Evolutionary conservation across 2,113 vertebrate species (phyloP).

Genomic region (Ramphastos sulfuratus): DNA sequence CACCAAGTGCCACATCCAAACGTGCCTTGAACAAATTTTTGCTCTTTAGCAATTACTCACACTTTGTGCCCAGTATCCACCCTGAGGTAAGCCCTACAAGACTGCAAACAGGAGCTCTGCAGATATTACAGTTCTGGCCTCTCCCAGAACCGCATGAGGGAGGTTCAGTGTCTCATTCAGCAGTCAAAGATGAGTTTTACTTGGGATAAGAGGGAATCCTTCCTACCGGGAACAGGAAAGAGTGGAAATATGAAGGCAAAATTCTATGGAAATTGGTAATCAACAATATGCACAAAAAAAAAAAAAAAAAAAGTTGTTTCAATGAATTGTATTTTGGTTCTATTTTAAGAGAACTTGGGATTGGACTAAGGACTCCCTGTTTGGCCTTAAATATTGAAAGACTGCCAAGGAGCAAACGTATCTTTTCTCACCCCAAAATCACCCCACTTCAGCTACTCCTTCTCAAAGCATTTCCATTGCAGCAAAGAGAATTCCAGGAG

Average conservation of each 20-base stretch:
- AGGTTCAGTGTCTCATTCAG: neutral
- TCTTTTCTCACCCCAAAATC: neutral
- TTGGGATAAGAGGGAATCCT: neutral
- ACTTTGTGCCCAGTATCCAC: neutral
- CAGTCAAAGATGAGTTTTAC: neutral
- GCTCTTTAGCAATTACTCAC: neutral
- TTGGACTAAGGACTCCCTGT: neutral
- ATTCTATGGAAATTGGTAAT: neutral
- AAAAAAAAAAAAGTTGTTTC: neutral
- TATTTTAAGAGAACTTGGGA: neutral
- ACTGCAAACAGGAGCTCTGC: neutral
- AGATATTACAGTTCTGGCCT: neutral
- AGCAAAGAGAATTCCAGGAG: neutral
- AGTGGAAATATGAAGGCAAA: neutral
- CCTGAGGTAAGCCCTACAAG: neutral
- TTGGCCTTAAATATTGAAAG: neutral
- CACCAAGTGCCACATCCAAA: too few relatives aligned
- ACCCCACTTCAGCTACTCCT: neutral
- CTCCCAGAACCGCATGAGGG: neutral
- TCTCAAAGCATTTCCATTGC: neutral
- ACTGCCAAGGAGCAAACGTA: neutral
- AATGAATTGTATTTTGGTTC: neutral
- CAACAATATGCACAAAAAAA: neutral
- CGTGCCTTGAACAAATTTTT: too few relatives aligned
- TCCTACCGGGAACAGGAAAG: neutral